Base-by-base conservation (phyloP, 64 coral and sea anemone genomes). In the Platygyra sinensis region DNA sequence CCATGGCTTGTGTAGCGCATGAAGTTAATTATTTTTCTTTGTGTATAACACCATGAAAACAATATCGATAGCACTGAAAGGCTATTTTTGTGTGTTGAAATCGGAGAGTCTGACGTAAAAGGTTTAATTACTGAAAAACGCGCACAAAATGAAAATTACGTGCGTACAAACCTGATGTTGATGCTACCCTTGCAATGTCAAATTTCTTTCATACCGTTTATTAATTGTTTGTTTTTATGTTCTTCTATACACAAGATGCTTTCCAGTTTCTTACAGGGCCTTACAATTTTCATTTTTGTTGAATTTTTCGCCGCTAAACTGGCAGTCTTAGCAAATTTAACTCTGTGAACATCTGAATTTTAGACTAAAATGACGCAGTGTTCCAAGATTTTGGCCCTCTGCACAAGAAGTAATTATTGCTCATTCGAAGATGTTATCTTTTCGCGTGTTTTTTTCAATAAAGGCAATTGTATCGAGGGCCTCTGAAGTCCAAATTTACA, bases 351-450 rank as follows among this genome's bases (percentile, higher is more conserved):
- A 14, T 15, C 0, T 18, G 28, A 17, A 13, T 46, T 46, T 5
- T 29, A 11, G 30, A 39, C 38, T 17, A 10, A 20, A 42, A 5
- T 25, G 28, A 80, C 25, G 52, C 31, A 4, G 17, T 18, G 19
- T 5, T 52, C 0, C 8, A 8, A 5, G 18, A 46, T 52, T 62
- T 63, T 9, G 55, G 29, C 38, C 60, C 36, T 46, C 7, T 46
- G 42, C 42, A 5, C 42, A 46, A 46, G 42, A 5, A 85, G 17
- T 85, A 85, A 85, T 71, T 22, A 71, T 85, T 71, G 71, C 62
- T 18, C 61, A 12, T 24, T 29, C 13, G 38, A 85, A 85, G 81
- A 85, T 85, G 33, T 85, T 85, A 85, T 85, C 81, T 69, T 85
- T 85, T 85, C 0, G 29, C 36, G 38, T 71, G 33, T 85, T 85